Base-by-base conservation (phyloP, 2,888 invertebrate species). In the Notodonta ziczac region DNA sequence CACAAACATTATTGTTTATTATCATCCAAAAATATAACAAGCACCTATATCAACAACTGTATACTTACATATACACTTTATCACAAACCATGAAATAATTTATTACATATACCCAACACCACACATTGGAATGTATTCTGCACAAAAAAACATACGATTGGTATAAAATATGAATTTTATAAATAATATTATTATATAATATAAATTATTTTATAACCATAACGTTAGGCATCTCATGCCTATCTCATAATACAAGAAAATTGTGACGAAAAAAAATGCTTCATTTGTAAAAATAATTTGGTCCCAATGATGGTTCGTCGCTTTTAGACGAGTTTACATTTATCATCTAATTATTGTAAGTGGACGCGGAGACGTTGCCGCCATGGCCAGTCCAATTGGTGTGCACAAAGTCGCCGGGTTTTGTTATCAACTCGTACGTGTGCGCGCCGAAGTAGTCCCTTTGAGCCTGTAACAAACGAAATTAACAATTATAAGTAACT, bases 331-430 rank as follows among this genome's bases (percentile, higher is more conserved):
- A 46, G 46, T n/a, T 13, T 10, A 46, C n/a, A 10, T 42, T 0
- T n/a, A 46, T 46, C 24, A 4, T 55, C 40, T 55, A 56, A 56
- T 53, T 24, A 8, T 54, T 92, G 74, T 99, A 99, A 12, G 98
- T 98, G 65, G 97, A 96, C n/a, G 98, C 98, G 1, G 98, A 98
- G 5, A 98, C 98, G 81, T 98, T 97, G 65, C 99, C 99, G 42
- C 99, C 99, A 77, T 97, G 98, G 13, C 99, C 99, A 10, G 99
- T 99, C 99, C 99, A 99, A 93, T 99, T 99, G 67, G 99, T 99
- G 90, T 99, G 99, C 4, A 98, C 95, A 85, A 97, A 99, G 74
- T 95, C 95, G 5, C 99, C 99, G 54, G 99, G 99, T 67, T 97
- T 93, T 5, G 94, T 95, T 60, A 98, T 89, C 60, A 99, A 88